Evolutionary conservation across 2,797 vertebrate genomes (phyloP), one percentile per base, ranked within the genome.

Genomic region (Tapera naevia): DNA sequence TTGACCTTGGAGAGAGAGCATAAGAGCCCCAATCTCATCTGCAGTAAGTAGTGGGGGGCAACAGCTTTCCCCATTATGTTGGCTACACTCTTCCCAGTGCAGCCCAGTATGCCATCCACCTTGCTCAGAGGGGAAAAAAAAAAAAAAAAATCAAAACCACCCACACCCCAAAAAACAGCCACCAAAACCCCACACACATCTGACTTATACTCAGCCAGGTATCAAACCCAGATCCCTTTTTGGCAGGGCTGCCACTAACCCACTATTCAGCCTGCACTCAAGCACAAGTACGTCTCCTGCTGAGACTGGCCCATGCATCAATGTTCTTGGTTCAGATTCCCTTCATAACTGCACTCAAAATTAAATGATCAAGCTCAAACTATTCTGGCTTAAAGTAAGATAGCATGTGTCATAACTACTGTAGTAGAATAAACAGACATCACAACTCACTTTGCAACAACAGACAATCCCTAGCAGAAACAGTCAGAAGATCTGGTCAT

Each of bases 341-440:
- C 10, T 75, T 51, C 7, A 10, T 8, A 28, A 64, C 5, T 54
- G 37, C 37, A 50, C 39, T 69, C 13, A 37, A 61, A 90, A 84
- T 33, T n/a, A 88, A 89, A 61, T 39, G 1, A 75, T 57, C 37
- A 50, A 37, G 13, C 28, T 17, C 17, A 87, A 87, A 81, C 9
- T 72, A 12, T 46, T 86, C 46, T 57, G 37, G 13, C 16, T 65
- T 65, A 23, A 33, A 82, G 24, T 50, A 71, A 60, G 22, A 25
- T 27, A 50, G 41, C 32, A 21, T 1, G 8, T n/a, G 21, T 15
- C 25, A 33, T 4, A 17, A 45, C 30, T 61, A 54, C 21, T 5
- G 0, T 3, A 35, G 32, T 0, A 67, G 33, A 64, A 71, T 15
- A 72, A 54, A 53, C 23, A 67, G 24, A 62, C 0, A 2, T 1